Evolutionary conservation across 2,888 invertebrate species (phyloP).

Genomic region (Trypoxylon attenuatum): DNA sequence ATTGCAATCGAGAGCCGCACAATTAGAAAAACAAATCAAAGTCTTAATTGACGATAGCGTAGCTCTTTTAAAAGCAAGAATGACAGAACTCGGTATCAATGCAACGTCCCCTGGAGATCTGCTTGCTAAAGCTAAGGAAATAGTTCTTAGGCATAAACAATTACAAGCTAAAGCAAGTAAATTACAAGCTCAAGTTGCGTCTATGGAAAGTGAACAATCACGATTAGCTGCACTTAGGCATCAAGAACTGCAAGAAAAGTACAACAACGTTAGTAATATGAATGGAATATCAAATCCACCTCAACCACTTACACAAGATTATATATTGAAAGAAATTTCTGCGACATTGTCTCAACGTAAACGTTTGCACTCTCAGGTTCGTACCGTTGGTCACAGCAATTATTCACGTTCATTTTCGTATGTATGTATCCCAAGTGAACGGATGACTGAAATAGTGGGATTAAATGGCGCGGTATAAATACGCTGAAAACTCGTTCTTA

Average conservation of each 20-base stretch:
- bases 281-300: conserved; percentile 80
- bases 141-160: conserved; percentile 94
- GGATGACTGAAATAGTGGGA: too few species aligned
- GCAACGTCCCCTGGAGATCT: conserved; percentile 90
- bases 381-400: not conserved
- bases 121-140: conserved; percentile 91
- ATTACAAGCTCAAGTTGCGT: conserved; percentile 87
- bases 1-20: conserved; percentile 88
- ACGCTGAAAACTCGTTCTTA: not conserved
- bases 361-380: conserved; percentile 86
- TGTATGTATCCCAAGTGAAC: too few species aligned
- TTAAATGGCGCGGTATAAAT: not conserved
- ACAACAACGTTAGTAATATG: conserved; percentile 77
- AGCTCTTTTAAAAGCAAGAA: conserved; percentile 88
- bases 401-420: not conserved
- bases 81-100: conserved; percentile 94
- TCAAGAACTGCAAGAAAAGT: conserved; percentile 85
- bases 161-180: conserved; percentile 91
- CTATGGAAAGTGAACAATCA: conserved; percentile 86
- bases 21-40: conserved; percentile 94
- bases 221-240: conserved; percentile 83
- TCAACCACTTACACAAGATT: conserved; percentile 82
- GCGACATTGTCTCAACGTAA: conserved; percentile 89
- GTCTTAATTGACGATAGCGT: conserved; percentile 95
- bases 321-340: conserved; percentile 90